Base-by-base conservation (phyloP, 2,113 vertebrate species). In the Chaetops frenatus region DNA sequence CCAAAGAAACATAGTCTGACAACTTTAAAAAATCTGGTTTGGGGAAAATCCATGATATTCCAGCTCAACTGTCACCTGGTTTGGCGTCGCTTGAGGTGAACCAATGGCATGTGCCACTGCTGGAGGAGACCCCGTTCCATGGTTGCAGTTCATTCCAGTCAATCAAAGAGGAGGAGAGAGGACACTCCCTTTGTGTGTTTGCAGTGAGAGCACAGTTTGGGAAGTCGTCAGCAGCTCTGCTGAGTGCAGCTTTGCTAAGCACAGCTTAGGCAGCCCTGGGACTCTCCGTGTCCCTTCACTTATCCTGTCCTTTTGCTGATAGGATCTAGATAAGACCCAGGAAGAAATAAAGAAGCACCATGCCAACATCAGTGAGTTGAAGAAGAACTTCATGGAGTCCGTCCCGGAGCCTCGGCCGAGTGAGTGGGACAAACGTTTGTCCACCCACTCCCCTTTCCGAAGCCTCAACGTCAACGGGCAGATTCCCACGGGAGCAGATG, bases 341-440 rank as follows among this genome's bases (percentile, higher is more conserved):
- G 98, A 99, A 33, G 99, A 98, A 94, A 99, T 99, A 36, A 99
- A 99, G 98, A 99, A 99, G 81, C 99, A 99, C 94, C 99, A 99
- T 57, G 99, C 99, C 71, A 99, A 99, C 95, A 99, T 99, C 97
- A 99, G 99, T 47, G 99, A 99, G 95, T 84, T 99, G 72, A 99
- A 99, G 97, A 99, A 99, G 96, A 99, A 98, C 92, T 99, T 99
- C 85, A 99, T 99, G 99, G 99, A 99, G 94, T 99, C 99, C 1
- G 98, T 99, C 48, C 99, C 99, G 0, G 99, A 99, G 71, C 98
- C 99, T 31, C 98, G 98, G 69, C 99, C 98, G 82, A 99, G 99
- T 15, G 99, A 99, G 95, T 99, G 99, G 99, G 99, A 99, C 97
- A 99, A 99, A 78, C 99, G 99, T 48, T 98, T 99, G 64, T 99